Evolutionary conservation across 1,140 invertebrate genomes (phyloP), one percentile per base, ranked within the genome.

Genomic region (Drosophila quadrilineata): DNA sequence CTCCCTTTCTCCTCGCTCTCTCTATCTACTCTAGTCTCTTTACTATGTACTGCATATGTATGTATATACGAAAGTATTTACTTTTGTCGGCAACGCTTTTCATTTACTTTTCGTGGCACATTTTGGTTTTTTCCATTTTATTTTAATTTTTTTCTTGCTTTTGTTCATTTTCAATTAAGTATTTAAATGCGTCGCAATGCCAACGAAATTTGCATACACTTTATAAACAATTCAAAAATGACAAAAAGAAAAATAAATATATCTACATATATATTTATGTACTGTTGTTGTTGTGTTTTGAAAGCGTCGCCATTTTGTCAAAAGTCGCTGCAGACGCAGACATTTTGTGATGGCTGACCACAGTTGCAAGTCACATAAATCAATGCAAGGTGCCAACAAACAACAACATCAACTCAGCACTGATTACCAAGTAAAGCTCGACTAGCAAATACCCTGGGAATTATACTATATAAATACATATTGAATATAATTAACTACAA

Each of bases 151-250:
- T 54, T 50, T 52, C 21, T 56, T 41, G 50, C 58, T 35, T 72
- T 54, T 57, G 70, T 68, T 71, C 63, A 79, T 69, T 71, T 82
- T 82, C 62, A 80, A 80, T 80, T 82, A 80, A 80, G 76, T 82
- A 82, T 80, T 80, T 82, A 82, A 80, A 80, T 52, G 40, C 36
- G 24, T 10, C 6, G 29, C 53, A 71, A 76, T 53, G 63, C 62
- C 62, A 72, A 72, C 59, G 53, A 60, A 71, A 80, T 84, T 84
- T 84, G 73, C 76, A 82, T 84, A 72, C 65, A 57, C 45, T 45
- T 57, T 45, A 45, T 40, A 31, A 69, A 63, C 57, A 57, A 80
- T 31, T 31, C 68, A 41, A 49, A 59, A 58, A 68, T 31, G 6
- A n/a, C 17, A 49, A 19, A 35, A 56, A 54, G 58, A 49, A 33